Conservation (phyloP, 2,797 vertebrate genomes). For the Hippopotamyrus pictus region DNA sequence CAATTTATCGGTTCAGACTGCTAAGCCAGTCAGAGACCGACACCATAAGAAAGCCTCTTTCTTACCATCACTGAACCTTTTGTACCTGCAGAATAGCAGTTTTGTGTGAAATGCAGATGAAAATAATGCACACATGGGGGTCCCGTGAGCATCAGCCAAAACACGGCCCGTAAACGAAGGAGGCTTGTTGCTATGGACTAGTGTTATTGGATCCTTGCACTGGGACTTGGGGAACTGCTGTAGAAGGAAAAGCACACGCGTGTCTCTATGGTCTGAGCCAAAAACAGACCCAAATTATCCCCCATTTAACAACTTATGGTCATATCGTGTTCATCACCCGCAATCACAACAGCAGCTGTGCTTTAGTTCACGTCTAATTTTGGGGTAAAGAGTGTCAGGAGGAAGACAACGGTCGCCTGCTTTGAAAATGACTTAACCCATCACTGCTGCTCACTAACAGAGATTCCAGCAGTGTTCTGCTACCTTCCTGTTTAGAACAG, state of each 20-base stretch:
- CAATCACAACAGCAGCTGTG: slow-evolving; percentile 40
- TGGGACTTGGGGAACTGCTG: slow-evolving; percentile 40
- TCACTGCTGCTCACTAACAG: neutral
- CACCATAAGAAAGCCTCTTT: neutral
- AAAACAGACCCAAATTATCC: slow-evolving; percentile 49
- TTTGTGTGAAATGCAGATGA: neutral
- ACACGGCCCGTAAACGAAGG: slow-evolving; percentile 38
- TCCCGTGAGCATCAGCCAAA: slow-evolving; percentile 11
- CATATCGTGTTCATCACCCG: slow-evolving; percentile 33
- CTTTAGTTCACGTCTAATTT: slow-evolving; percentile 16
- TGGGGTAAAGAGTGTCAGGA: neutral
- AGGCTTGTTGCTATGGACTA: slow-evolving; percentile 61
- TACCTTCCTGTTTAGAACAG: slow-evolving; percentile 34
- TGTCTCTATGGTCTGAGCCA: slow-evolving; percentile 30
- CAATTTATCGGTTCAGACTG: neutral
- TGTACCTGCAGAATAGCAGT: neutral
- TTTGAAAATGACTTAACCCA: neutral
- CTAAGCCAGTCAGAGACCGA: neutral
- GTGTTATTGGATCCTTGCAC: slow-evolving; percentile 56
- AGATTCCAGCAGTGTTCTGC: slow-evolving; percentile 13
- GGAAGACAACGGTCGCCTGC: neutral
- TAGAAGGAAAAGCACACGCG: slow-evolving; percentile 37
- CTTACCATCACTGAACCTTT: neutral
- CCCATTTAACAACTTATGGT: slow-evolving; percentile 39
- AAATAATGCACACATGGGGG: neutral